These are phyloP conservation scores for Rhynchomys soricoides DNA, from an alignment of 2,113 vertebrate genomes.

Conservation along the genomic window DNA sequence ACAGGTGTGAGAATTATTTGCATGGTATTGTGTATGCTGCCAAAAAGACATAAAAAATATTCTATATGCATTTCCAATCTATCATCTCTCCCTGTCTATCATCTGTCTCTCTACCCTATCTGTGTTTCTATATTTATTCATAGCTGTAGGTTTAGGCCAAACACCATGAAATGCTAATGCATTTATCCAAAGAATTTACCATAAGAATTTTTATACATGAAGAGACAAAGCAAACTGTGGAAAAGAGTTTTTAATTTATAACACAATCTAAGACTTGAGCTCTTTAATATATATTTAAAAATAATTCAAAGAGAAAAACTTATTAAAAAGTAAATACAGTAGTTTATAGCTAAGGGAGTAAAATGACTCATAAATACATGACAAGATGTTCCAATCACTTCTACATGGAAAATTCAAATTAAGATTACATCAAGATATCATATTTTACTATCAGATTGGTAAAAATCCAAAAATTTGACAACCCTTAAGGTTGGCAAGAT, in stretches of 20 bases:
- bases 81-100: neutral
- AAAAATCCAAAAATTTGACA: slow-evolving; percentile 82
- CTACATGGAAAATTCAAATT: slow-evolving; percentile 78
- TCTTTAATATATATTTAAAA: slow-evolving; percentile 37
- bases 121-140: neutral
- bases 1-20: neutral
- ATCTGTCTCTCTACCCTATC: neutral
- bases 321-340: slow-evolving; percentile 67
- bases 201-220: slow-evolving; percentile 15
- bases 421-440: slow-evolving; percentile 77
- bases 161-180: neutral
- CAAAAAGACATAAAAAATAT: neutral
- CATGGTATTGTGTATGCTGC: neutral
- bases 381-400: slow-evolving; percentile 77
- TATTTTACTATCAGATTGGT: slow-evolving; percentile 80
- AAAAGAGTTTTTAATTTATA: slow-evolving; percentile 6
- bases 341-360: slow-evolving; percentile 69
- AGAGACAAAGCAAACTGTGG: neutral
- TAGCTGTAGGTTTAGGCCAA: neutral
- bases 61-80: neutral
- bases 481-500: slow-evolving; percentile 75
- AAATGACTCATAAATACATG: slow-evolving; percentile 71
- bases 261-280: slow-evolving; percentile 31
- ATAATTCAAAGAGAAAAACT: slow-evolving; percentile 34
- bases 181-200: slow-evolving; percentile 13